Base-by-base conservation (phyloP, 2,888 invertebrate genomes). In the Trissonchulus latispiculum region DNA sequence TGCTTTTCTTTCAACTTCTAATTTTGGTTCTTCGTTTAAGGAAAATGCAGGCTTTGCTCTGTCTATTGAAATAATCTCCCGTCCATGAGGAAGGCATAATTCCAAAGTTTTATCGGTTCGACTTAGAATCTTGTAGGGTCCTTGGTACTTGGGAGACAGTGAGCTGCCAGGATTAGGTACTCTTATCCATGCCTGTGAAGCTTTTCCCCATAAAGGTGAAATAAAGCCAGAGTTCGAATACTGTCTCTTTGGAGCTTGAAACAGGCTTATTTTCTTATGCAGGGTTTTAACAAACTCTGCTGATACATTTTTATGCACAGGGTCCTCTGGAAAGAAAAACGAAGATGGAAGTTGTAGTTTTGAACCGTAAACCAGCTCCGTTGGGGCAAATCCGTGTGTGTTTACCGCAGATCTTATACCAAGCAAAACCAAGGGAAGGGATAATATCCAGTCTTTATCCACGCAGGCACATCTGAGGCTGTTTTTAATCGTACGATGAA, bases 371-470 rank as follows among this genome's bases (percentile, higher is more conserved):
- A 68, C 31, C n/a, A 68, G n/a, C 3, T 68, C n/a, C 36, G 69
- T 36, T 28, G 33, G 35, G 33, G 31, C 28, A 68, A 3, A 33
- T 2, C 36, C 36, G 15, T 68, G 35, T 36, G 28, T n/a, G 8
- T 68, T 68, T 33, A 68, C 33, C 36, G 69, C n/a, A 35, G 69
- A 32, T 3, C 69, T 32, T 35, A 36, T 36, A 15, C 69, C 69
- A 3, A 68, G n/a, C 36, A 68, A 36, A 32, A 68, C 69, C 8
- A 68, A 36, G n/a, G 69, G 69, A 35, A 68, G n/a, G n/a, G 69
- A 33, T 3, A 18, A 2, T 28, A 31, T 3, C 69, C 69, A 68
- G 18, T 2, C n/a, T 28, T 2, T 32, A 8, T n/a, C 18, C 33
- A 31, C 2, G 36, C 36, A 32, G 3, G 36, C 2, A 36, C 36